Base-by-base conservation (phyloP, 2,888 invertebrate species). In the Galeruca laticollis region DNA sequence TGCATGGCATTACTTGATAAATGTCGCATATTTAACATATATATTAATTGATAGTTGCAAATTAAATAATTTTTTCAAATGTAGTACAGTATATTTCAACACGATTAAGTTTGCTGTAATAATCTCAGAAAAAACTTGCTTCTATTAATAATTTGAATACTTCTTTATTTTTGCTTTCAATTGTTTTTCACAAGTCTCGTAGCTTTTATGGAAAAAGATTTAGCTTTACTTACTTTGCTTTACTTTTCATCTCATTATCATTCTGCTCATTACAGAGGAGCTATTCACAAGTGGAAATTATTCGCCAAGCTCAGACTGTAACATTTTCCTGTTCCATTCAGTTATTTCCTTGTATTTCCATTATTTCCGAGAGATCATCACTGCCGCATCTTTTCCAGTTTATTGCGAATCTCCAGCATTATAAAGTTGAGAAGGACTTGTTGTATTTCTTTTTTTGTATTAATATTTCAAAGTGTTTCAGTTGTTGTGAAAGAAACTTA, bases 311-410 rank as follows among this genome's bases (percentile, higher is more conserved):
- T 10, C 11, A 13, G n/a, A 33, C 35, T 13, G 11, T 31, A 33
- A 15, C 33, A 31, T 57, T 33, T n/a, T 57, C 54, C 57, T 33
- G 15, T 57, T 57, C 35, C 57, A 57, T 57, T 57, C 31, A 57
- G 33, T 35, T 57, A 57, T 33, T 57, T 57, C n/a, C 15, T 3
- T 33, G 57, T 57, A 33, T 57, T 33, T 57, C n/a, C 57, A 57
- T 57, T 35, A 33, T 57, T 57, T 33, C 57, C 57, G 35, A 57
- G 52, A 57, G 52, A 52, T 13, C 11, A 52, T 15, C 52, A 13
- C 13, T 37, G 52, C 5, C 21, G 6, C 49, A 20, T 49, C 33
- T 57, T 35, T 4, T 31, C 33, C 10, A 15, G 33, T 33, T 57
- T 13, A 57, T 57, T 57, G 33, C 13, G 33, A n/a, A 18, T n/a